Conservation (phyloP, 2,888 invertebrate species). For the Helicoverpa assulta region DNA sequence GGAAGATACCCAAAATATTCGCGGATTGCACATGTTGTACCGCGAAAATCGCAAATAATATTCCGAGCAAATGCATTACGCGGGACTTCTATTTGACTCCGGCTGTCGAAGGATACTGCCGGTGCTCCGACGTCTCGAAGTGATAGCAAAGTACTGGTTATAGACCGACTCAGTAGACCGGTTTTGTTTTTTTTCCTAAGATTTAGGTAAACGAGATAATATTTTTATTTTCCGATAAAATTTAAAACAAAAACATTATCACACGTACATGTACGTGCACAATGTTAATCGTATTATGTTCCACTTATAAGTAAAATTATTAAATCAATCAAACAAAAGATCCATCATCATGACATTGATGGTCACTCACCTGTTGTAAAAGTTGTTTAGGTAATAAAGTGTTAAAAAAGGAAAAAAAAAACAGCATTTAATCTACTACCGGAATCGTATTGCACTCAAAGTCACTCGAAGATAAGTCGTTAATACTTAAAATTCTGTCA, state of each 20-base stretch:
- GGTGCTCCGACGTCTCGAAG: background rate
- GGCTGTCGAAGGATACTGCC: constrained; percentile 22
- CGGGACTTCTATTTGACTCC: constrained; percentile 13
- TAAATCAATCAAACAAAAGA: background rate
- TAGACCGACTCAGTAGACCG: background rate
- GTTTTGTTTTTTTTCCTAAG: constrained; percentile 11
- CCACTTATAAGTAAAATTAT: background rate
- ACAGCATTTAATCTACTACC: no score
- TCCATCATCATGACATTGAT: background rate
- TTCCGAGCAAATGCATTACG: constrained; percentile 24
- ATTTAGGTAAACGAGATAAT: constrained; percentile 5
- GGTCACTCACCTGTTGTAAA: background rate
- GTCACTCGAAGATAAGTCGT: no score
- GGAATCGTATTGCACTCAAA: no score
- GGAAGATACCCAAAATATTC: constrained; percentile 90
- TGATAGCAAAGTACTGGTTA: constrained; percentile 13
- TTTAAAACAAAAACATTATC: background rate
- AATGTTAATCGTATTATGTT: background rate
- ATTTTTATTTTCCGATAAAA: constrained; percentile 3
- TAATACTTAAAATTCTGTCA: no score
- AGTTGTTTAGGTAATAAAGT: background rate
- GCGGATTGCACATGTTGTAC: constrained; percentile 73
- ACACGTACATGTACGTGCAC: background rate
- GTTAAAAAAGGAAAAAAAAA: background rate
- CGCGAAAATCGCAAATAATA: constrained; percentile 54